These are phyloP conservation scores for Brachionus asplanchnoidis DNA, from an alignment of 1,140 invertebrate species.

Conservation along the genomic window DNA sequence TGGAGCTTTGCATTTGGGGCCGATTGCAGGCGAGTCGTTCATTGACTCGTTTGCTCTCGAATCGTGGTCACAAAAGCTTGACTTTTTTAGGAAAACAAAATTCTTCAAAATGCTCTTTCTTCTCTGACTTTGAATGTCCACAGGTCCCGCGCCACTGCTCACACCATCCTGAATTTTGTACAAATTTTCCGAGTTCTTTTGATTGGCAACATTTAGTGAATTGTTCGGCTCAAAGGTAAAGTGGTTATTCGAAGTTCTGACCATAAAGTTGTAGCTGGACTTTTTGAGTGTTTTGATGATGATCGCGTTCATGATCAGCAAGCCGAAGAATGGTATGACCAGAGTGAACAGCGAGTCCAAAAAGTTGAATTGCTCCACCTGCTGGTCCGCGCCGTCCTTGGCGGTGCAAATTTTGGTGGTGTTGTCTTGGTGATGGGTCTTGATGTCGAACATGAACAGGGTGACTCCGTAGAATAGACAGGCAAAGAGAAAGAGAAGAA, in stretches of 20 bases:
- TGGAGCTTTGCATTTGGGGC: not conserved
- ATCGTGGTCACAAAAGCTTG: not conserved
- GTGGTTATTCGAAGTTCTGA: conserved; percentile 1
- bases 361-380: conserved; percentile 3
- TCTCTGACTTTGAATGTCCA: not conserved
- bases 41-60: not conserved
- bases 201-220: not conserved
- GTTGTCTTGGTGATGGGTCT: not conserved
- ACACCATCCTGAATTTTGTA: conserved; percentile 22
- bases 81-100: not conserved
- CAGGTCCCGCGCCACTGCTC: not conserved
- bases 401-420: not conserved
- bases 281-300: conserved; percentile 24
- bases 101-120: conserved; percentile 2
- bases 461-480: not conserved
- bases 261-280: conserved; percentile 13
- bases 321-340: conserved; percentile 34
- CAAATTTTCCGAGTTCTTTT: conserved; percentile 2
- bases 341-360: conserved; percentile 22
- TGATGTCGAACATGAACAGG: not conserved
- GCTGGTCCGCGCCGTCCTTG: not conserved
- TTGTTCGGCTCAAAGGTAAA: conserved; percentile 23
- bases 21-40: not conserved
- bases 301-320: conserved; percentile 35
- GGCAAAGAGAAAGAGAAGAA: not conserved